Evolutionary conservation across 2,113 vertebrate genomes (phyloP).

Genomic region (Nesogale talazaci): DNA sequence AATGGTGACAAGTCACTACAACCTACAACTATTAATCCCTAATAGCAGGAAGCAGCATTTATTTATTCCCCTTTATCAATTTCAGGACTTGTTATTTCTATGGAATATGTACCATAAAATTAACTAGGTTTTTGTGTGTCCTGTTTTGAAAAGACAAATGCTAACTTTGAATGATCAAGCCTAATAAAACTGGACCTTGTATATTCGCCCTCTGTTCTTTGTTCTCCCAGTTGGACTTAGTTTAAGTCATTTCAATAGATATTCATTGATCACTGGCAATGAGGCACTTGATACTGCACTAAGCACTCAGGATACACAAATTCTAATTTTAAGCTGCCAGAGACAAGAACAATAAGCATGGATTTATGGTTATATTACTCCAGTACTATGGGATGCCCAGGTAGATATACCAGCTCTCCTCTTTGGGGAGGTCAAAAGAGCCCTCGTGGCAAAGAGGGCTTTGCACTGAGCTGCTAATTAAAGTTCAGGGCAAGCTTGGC

Average conservation of each 20-base stretch:
- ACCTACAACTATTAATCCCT: constrained; percentile 24
- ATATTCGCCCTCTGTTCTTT: constrained; percentile 32
- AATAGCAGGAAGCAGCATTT: background rate
- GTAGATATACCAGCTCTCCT: too few relatives aligned
- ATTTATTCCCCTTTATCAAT: background rate
- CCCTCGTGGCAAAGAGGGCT: too few relatives aligned
- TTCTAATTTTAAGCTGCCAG: background rate
- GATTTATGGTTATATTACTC: background rate
- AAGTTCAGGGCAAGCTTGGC: too few relatives aligned
- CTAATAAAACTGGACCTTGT: background rate
- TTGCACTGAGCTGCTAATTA: too few relatives aligned
- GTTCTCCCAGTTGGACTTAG: background rate
- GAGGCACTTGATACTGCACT: background rate
- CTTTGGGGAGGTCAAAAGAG: background rate
- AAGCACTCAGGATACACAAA: background rate
- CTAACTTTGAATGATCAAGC: background rate
- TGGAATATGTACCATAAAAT: background rate
- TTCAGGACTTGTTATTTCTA: background rate
- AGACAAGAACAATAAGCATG: background rate
- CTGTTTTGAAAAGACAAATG: constrained; percentile 35
- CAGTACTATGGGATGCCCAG: too few relatives aligned
- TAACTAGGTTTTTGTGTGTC: constrained; percentile 6
- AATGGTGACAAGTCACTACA: background rate
- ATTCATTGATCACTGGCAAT: background rate
- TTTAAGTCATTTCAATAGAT: constrained; percentile 1